Base-by-base conservation (phyloP, 2,888 invertebrate genomes). In the Hypomecis punctinalis region DNA sequence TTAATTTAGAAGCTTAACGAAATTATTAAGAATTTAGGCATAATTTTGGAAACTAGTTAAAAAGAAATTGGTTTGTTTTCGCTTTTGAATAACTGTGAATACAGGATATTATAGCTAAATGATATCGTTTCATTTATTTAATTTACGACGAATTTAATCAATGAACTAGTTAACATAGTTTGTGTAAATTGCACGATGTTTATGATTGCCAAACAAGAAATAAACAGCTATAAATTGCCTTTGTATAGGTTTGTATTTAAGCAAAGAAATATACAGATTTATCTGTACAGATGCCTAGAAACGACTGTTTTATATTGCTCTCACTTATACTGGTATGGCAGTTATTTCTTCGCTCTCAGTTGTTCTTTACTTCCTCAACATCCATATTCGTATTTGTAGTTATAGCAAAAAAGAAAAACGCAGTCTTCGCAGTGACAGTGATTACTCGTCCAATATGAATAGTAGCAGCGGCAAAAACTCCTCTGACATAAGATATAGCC, bases 31-130 rank as follows among this genome's bases (percentile, higher is more conserved):
- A 61, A 43, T 36, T 60, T 61, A 47, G n/a, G 52, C 55, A 55
- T 55, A 63, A 64, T 62, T 42, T 51, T 46, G 51, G 53, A 65
- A 61, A 60, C 23, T 1, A 23, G 23, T 23, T 67, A 66, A 62
- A 67, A 58, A 59, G 42, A 67, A 63, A 65, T 67, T 45, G 59
- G 69, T 65, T 68, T 65, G 59, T 65, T 63, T 66, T 66, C 59
- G 42, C 47, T 42, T 59, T 61, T 65, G 58, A 57, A 67, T 55
- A 62, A 63, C 59, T 53, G 54, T 51, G 52, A 52, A 62, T 54
- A 63, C 64, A 64, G 62, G 56, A 56, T 57, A 49, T 62, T 56
- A 48, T 11, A 55, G 59, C 52, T 68, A 54, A 53, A 45, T 55
- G 55, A 61, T 48, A 49, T 45, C 43, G 42, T 48, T 54, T 2